Percentiles rank a stretch among this genome's conserved stretches.
These are phyloP conservation scores for Mustelus asterias DNA, from an alignment of 2,113 vertebrate genomes.

Conservation along the genomic window DNA sequence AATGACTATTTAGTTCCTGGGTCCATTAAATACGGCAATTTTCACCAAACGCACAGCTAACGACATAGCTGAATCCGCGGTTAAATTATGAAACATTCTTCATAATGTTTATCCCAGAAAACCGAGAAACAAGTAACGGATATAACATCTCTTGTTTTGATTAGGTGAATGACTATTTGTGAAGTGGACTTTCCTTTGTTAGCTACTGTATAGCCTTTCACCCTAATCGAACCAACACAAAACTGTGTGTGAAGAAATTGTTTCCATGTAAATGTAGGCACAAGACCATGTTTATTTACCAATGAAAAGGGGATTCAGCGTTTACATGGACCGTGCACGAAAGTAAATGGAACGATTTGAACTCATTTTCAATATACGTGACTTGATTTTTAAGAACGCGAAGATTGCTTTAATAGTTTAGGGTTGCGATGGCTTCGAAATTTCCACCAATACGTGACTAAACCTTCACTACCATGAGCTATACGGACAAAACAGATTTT, in stretches of 20 bases:
- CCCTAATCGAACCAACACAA: constrained; percentile 22
- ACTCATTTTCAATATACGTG: constrained; percentile 33
- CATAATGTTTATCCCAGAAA: neutral
- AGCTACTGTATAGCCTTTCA: neutral
- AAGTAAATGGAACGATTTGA: constrained; percentile 36
- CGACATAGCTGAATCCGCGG: neutral
- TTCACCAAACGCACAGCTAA: constrained; percentile 23
- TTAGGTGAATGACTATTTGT: constrained; percentile 20
- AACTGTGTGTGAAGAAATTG: neutral
- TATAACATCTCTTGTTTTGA: constrained; percentile 12
- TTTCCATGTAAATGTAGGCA: neutral
- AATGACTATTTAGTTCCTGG: constrained; percentile 33
- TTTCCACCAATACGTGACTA: neutral
- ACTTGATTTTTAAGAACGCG: constrained; percentile 31
- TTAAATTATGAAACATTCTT: constrained; percentile 30
- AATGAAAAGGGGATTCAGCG: neutral
- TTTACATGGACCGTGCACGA: neutral
- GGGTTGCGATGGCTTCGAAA: constrained; percentile 4
- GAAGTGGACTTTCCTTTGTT: constrained; percentile 20
- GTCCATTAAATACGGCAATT: constrained; percentile 19
- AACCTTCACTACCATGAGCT: neutral
- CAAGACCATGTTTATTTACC: neutral
- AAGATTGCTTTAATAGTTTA: constrained; percentile 21
- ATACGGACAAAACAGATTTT: neutral
- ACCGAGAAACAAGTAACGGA: neutral